Evolutionary conservation across 2,888 invertebrate genomes (phyloP).

Genomic region (Spodoptera littoralis): DNA sequence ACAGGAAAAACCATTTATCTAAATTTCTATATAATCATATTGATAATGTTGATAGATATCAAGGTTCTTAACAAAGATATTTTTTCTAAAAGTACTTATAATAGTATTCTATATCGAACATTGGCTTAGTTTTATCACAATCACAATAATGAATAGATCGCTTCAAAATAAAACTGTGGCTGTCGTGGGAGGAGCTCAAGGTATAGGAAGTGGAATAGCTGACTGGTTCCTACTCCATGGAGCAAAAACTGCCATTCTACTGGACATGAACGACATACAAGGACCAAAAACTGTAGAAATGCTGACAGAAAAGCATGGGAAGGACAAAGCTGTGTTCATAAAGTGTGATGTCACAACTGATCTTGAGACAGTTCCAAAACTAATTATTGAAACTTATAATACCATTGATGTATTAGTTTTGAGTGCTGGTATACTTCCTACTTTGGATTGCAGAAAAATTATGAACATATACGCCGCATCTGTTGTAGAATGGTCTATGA

Average conservation of each 20-base stretch:
- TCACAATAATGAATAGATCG: slow-evolving; percentile 47
- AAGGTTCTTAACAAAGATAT: too few species aligned
- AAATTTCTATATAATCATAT: too few species aligned
- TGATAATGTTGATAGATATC: too few species aligned
- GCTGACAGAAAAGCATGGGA: slow-evolving; percentile 35
- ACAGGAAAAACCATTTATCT: too few species aligned
- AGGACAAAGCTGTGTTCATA: slow-evolving; percentile 45
- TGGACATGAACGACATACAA: slow-evolving; percentile 41
- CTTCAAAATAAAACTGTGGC: slow-evolving; percentile 61
- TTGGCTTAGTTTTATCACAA: too few species aligned
- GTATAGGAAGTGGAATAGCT: slow-evolving; percentile 84
- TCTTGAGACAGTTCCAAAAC: slow-evolving; percentile 27
- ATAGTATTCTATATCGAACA: too few species aligned
- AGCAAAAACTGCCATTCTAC: slow-evolving; percentile 51
- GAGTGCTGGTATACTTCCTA: slow-evolving; percentile 21
- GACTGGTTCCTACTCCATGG: slow-evolving; percentile 80
- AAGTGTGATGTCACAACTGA: slow-evolving; percentile 60
- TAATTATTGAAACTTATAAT: slow-evolving; percentile 28
- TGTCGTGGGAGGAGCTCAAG: slow-evolving; percentile 87
- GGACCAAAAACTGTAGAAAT: slow-evolving; percentile 23
- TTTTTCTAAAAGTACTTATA: too few species aligned
- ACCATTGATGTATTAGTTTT: slow-evolving; percentile 37
- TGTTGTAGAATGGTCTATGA: slow-evolving; percentile 63
- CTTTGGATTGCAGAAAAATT: slow-evolving; percentile 5
- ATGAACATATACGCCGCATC: slow-evolving; percentile 38